Percentiles rank a stretch among this genome's conserved stretches.
phyloP scores from a whole-genome alignment of 2,797 vertebrate species.

The Cuculus canorus region DNA sequence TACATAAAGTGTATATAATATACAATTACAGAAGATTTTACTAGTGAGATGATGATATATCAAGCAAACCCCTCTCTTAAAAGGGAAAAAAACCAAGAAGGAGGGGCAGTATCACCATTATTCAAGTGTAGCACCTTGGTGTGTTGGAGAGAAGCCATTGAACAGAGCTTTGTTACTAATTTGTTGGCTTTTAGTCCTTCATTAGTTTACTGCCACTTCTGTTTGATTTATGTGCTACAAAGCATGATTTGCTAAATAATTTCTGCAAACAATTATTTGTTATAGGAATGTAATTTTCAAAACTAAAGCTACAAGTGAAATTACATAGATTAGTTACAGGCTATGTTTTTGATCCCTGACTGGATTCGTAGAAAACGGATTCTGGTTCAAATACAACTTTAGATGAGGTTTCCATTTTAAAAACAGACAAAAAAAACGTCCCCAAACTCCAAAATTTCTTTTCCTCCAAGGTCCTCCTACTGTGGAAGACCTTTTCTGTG shows the following conservation, averaged over 20 bases:
- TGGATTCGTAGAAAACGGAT: not conserved
- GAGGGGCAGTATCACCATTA: not conserved
- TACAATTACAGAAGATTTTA: not conserved
- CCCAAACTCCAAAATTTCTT: not conserved
- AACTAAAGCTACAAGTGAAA: conserved; percentile 23
- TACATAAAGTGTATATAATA: not conserved
- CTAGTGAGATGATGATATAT: not conserved
- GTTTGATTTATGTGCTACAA: conserved; percentile 25
- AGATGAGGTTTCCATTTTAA: not conserved
- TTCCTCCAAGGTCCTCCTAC: not conserved
- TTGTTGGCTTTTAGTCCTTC: conserved; percentile 1
- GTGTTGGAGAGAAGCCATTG: not conserved
- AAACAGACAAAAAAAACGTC: not conserved
- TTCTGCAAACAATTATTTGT: conserved; percentile 28
- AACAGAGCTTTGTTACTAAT: not conserved
- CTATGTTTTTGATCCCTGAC: conserved; percentile 3
- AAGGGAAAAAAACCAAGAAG: not conserved
- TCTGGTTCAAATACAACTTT: not conserved
- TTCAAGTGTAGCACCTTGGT: not conserved
- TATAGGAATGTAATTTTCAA: not conserved
- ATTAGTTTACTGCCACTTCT: conserved; percentile 21
- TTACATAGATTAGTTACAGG: conserved; percentile 2
- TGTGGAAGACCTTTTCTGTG: not conserved
- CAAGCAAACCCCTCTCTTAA: not conserved
- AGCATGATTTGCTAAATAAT: conserved; percentile 5